These are phyloP conservation scores for Dasysyrphus albostriatus DNA, from an alignment of 2,888 invertebrate genomes.

Conservation along the genomic window DNA sequence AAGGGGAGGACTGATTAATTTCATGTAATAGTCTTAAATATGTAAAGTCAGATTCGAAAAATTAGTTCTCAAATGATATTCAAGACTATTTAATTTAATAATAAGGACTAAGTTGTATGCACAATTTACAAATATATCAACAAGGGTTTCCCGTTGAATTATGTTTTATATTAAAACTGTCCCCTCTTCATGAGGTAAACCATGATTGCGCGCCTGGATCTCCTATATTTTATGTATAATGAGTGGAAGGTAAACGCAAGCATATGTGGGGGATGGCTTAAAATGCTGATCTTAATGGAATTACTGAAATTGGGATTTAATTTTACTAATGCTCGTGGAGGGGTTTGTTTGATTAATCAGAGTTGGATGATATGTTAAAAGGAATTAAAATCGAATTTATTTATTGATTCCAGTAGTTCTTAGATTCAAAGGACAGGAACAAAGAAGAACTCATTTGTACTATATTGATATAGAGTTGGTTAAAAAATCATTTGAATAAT, in stretches of 20 bases:
- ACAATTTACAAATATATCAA: too few relatives aligned
- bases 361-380: neutral
- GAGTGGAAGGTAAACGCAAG: neutral
- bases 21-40: too few relatives aligned
- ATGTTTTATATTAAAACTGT: too few relatives aligned
- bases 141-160: too few relatives aligned
- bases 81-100: too few relatives aligned
- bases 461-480: too few relatives aligned
- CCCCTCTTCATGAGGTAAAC: too few relatives aligned
- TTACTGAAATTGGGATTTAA: conserved; percentile 74
- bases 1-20: too few relatives aligned
- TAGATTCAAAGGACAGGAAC: neutral
- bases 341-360: conserved; percentile 37
- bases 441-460: neutral
- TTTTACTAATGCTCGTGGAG: conserved; percentile 67
- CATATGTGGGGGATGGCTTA: conserved; percentile 53
- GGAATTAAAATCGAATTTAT: conserved; percentile 38
- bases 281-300: conserved; percentile 74
- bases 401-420: conserved; percentile 23
- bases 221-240: neutral
- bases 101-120: too few relatives aligned
- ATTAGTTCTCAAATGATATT: too few relatives aligned
- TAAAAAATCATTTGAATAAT: too few relatives aligned
- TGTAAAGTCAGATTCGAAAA: too few relatives aligned
- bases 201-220: neutral